Conservation (phyloP, 1,140 invertebrate genomes). For the Drosophila quadrilineata region DNA sequence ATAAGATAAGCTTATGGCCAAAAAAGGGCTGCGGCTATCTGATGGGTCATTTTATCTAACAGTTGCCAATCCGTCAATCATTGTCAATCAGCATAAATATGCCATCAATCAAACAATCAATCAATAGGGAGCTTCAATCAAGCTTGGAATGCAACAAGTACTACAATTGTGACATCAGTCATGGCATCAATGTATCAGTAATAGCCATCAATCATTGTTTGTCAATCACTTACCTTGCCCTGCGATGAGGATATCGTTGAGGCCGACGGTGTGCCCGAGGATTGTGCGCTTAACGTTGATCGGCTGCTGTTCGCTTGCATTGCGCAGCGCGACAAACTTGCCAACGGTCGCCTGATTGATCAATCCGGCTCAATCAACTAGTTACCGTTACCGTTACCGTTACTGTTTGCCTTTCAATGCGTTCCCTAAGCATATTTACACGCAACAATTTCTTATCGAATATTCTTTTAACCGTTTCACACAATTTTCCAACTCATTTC, state of each 20-base stretch:
- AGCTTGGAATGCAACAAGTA: not conserved
- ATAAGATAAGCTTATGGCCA: conserved; percentile 20
- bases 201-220: not conserved
- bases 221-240: conserved; percentile 66
- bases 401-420: not conserved
- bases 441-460: not conserved
- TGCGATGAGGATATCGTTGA: conserved; percentile 79
- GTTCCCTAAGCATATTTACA: conserved; percentile 14
- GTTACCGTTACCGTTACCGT: not conserved
- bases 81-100: not conserved
- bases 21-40: not conserved
- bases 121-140: not conserved
- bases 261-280: conserved; percentile 78
- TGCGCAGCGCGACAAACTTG: conserved; percentile 45
- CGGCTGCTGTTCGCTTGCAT: conserved; percentile 80
- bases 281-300: conserved; percentile 78
- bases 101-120: not conserved
- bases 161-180: not conserved
- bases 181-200: not conserved
- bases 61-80: not conserved
- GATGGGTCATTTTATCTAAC: not conserved
- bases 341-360: not conserved
- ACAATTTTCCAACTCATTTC: too few relatives aligned
- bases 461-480: too few relatives aligned
- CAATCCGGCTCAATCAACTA: conserved; percentile 11